These are phyloP conservation scores for Helarctos malayanus DNA, from an alignment of 2,797 vertebrate genomes.

Conservation along the genomic window DNA sequence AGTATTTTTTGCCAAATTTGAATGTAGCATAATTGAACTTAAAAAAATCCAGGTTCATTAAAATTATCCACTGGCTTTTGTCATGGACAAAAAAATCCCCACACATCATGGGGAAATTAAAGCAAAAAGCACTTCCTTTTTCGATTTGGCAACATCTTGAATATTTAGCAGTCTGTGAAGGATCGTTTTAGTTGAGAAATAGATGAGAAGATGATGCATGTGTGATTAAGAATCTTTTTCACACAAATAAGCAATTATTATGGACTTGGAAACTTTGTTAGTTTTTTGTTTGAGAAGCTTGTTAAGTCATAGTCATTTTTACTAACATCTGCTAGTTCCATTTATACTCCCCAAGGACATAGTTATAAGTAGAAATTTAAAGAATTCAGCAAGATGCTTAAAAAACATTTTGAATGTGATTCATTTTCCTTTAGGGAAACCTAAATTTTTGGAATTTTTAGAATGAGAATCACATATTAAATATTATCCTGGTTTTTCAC, in stretches of 20 bases:
- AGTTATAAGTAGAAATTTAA: constrained; percentile 60
- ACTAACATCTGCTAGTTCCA: constrained; percentile 54
- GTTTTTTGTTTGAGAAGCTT: constrained; percentile 52
- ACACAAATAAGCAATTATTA: constrained; percentile 52
- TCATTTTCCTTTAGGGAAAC: constrained; percentile 11
- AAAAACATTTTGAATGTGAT: constrained; percentile 31
- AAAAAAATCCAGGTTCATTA: constrained; percentile 18
- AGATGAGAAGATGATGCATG: background rate
- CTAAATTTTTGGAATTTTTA: constrained; percentile 1
- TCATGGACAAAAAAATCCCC: constrained; percentile 16
- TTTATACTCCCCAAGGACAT: constrained; percentile 22
- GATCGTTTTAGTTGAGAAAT: background rate
- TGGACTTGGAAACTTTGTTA: background rate
- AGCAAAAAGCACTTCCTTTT: background rate
- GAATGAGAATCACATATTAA: constrained; percentile 5
- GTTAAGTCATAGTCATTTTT: constrained; percentile 62
- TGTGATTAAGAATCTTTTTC: constrained; percentile 11
- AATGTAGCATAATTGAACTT: background rate
- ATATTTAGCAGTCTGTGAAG: constrained; percentile 1
- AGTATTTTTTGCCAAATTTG: constrained; percentile 6
- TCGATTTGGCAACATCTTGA: background rate
- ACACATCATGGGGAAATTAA: constrained; percentile 4
- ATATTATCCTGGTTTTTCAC: background rate
- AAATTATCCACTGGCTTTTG: constrained; percentile 19
- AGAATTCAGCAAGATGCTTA: constrained; percentile 49